These are phyloP conservation scores for Gallinago jamesoni DNA, from an alignment of 2,113 vertebrate genomes.

Conservation along the genomic window DNA sequence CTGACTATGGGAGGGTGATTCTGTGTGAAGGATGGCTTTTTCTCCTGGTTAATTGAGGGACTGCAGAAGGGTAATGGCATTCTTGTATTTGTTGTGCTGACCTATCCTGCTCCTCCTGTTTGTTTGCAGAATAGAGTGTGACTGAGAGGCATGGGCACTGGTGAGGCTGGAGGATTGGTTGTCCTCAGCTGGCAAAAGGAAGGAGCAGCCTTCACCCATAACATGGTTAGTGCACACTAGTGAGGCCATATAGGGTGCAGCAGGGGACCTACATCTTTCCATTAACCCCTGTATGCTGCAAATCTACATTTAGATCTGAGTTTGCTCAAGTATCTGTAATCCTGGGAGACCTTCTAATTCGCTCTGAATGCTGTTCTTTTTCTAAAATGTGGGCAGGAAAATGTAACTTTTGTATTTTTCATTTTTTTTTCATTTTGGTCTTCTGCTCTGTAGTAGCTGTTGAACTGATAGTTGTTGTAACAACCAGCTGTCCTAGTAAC, in stretches of 20 bases:
- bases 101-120: background rate
- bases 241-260: background rate
- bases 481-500: background rate
- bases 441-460: background rate
- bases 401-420: accelerated
- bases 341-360: background rate
- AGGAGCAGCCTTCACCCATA: background rate
- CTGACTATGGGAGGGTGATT: background rate
- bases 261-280: background rate
- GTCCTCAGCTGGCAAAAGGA: background rate
- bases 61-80: background rate
- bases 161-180: background rate
- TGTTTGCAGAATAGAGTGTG: background rate
- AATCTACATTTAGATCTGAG: background rate
- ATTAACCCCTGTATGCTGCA: accelerated
- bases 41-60: background rate
- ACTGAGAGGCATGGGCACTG: background rate
- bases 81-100: background rate
- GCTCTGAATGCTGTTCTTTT: background rate
- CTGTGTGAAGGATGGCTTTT: background rate
- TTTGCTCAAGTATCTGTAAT: background rate
- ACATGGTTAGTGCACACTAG: background rate
- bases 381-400: background rate
- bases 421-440: background rate
- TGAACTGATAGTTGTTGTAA: background rate